Evolutionary conservation across 2,888 invertebrate genomes (phyloP).

Genomic region (Hirtodrosophila alboralis): DNA sequence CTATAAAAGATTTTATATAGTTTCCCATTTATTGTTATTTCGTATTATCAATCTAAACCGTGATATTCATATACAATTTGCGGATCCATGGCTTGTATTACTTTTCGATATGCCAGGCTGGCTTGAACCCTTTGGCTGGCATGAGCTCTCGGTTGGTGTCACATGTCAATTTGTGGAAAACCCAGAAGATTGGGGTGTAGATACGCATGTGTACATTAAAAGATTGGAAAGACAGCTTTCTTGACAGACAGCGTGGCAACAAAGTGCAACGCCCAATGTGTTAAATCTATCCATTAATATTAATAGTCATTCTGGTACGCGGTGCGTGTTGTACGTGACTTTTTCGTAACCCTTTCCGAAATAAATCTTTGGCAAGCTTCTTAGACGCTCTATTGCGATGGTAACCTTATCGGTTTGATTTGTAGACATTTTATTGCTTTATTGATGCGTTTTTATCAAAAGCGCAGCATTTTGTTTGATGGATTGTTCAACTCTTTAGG

Average conservation of each 20-base stretch:
- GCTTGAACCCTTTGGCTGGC: constrained; percentile 32
- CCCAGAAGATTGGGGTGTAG: constrained; percentile 31
- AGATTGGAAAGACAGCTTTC: constrained; percentile 41
- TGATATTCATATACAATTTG: constrained; percentile 22
- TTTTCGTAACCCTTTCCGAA: constrained; percentile 72
- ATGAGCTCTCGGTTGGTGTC: constrained; percentile 54
- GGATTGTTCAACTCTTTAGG: constrained; percentile 60
- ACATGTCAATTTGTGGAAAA: constrained; percentile 72
- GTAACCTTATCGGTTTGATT: constrained; percentile 72
- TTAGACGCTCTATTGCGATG: constrained; percentile 19
- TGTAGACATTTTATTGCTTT: constrained; percentile 81
- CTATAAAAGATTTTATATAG: too few species aligned
- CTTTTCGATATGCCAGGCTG: constrained; percentile 49
- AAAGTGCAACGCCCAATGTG: constrained; percentile 76
- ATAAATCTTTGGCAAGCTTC: constrained; percentile 62
- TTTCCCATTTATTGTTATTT: too few species aligned
- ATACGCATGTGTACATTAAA: neutral
- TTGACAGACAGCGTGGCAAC: constrained; percentile 37
- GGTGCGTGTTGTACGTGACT: constrained; percentile 79
- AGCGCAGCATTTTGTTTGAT: constrained; percentile 70
- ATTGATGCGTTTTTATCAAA: constrained; percentile 77
- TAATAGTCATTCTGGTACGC: constrained; percentile 63
- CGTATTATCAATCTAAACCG: constrained; percentile 47
- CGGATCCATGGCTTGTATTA: constrained; percentile 21
- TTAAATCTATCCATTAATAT: constrained; percentile 81